Percentiles rank a stretch among this genome's conserved stretches.
phyloP scores from a whole-genome alignment of 2,888 invertebrate species.

The Eledone cirrhosa region DNA sequence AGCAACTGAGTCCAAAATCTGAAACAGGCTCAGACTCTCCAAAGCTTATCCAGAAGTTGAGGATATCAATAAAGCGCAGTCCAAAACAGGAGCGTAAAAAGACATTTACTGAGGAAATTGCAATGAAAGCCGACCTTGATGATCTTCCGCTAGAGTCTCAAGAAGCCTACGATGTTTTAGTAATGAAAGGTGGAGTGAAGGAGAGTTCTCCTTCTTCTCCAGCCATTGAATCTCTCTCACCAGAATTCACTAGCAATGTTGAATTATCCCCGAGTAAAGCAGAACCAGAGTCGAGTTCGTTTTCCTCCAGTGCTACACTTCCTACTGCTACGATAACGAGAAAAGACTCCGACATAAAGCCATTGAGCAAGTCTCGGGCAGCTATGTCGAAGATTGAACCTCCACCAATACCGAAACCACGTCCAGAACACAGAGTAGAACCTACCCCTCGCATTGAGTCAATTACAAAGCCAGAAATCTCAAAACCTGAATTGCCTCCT shows the following conservation, averaged over 20 bases:
- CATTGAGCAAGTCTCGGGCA: constrained; percentile 51
- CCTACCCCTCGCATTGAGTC: constrained; percentile 47
- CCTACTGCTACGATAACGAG: neutral
- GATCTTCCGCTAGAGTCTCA: constrained; percentile 85
- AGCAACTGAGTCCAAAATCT: constrained; percentile 41
- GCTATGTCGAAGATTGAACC: constrained; percentile 42
- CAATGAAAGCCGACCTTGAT: constrained; percentile 46
- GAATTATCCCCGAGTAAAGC: constrained; percentile 22
- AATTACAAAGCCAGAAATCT: neutral
- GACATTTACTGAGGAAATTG: constrained; percentile 85
- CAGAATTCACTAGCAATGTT: neutral
- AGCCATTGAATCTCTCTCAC: neutral
- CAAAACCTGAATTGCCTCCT: constrained; percentile 6
- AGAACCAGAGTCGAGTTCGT: neutral
- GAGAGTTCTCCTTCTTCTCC: constrained; percentile 21
- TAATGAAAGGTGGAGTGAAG: constrained; percentile 73
- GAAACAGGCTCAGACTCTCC: constrained; percentile 45
- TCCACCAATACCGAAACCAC: constrained; percentile 41
- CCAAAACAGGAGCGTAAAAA: constrained; percentile 74
- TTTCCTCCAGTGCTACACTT: neutral
- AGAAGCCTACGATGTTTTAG: constrained; percentile 90
- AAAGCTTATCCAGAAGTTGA: constrained; percentile 49
- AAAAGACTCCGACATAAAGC: constrained; percentile 32
- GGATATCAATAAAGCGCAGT: constrained; percentile 67
- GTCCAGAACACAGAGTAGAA: constrained; percentile 56